Conservation (phyloP, 1,140 invertebrate genomes). For the Notospermus geniculatus region DNA sequence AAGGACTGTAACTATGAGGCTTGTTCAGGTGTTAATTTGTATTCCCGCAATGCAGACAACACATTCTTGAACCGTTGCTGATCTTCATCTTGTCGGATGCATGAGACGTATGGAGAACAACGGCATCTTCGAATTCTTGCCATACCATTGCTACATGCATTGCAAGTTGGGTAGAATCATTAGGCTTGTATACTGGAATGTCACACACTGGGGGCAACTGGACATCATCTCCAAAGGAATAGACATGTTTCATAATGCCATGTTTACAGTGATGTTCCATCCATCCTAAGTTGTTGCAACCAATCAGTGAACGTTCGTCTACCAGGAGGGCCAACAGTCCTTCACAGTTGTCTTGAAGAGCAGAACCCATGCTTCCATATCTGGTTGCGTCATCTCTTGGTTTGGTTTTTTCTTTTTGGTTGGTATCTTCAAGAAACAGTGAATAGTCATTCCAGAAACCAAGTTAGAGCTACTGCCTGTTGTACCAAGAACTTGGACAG, state of each 20-base stretch:
- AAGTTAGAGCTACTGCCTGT: slow-evolving; percentile 26
- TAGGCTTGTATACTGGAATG: slow-evolving; percentile 21
- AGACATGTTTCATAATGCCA: slow-evolving; percentile 11
- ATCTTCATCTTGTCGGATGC: too few relatives aligned
- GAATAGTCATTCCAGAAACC: slow-evolving; percentile 19
- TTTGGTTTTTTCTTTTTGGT: too few relatives aligned
- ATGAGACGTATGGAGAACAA: too few relatives aligned
- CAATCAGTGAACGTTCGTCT: slow-evolving; percentile 28
- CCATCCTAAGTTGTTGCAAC: slow-evolving; percentile 19
- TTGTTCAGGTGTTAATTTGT: too few relatives aligned
- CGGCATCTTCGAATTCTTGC: too few relatives aligned
- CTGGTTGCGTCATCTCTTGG: slow-evolving; percentile 17
- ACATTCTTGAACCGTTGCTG: too few relatives aligned
- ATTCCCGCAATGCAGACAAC: too few relatives aligned
- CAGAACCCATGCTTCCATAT: slow-evolving; percentile 13
- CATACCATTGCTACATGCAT: slow-evolving; percentile 25
- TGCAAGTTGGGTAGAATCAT: too few relatives aligned
- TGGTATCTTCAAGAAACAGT: slow-evolving; percentile 23
- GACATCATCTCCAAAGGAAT: slow-evolving; percentile 28
- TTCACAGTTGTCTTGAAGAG: slow-evolving; percentile 15
- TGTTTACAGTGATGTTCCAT: slow-evolving; percentile 23
- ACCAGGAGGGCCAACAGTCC: slow-evolving; percentile 17
- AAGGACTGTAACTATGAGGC: too few relatives aligned
- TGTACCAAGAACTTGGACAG: slow-evolving; percentile 22
- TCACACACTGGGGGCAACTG: slow-evolving; percentile 27